Base-by-base conservation (phyloP, 1,140 invertebrate genomes). In the Oryctes rhinoceros region DNA sequence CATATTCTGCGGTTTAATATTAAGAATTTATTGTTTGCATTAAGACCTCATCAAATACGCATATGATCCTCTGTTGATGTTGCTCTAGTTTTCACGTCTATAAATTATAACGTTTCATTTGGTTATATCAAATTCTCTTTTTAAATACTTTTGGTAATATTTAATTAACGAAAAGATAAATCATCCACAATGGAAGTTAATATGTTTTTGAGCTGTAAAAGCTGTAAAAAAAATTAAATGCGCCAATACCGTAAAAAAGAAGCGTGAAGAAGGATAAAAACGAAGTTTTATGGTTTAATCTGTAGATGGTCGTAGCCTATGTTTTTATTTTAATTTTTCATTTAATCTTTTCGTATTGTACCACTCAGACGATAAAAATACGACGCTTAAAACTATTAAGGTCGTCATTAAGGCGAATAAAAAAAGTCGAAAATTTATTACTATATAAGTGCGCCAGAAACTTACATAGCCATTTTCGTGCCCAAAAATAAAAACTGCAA, bases 391-490 rank as follows among this genome's bases (percentile, higher is more conserved):
- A 53, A 18, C 49, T 53, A 53, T 18, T 53, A 53, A 13, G 49
- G 11, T 13, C 49, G 18, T 18, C 10, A 67, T 67, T 11, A 18
- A 67, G 1, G 53, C 15, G 24, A 67, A 10, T 67, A 67, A 20
- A 67, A 67, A 67, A 30, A 62, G 1, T 0, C 5, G 20, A 35
- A 35, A 18, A 67, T 67, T 67, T 35, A 30, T 30, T 67, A 35
- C 65, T 67, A 67, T 11, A 67, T 30, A 24, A 67, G 65, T 67
- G 65, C 49, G 49, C 49, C 49, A 53, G 49, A 53, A 53, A 67
- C 39, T 44, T 35, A 67, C 4, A 24, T 30, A 4, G 53, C 13
- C 1, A 20, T 62, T 62, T 62, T 62, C 53, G 15, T 20, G 15
- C 53, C 53, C 39, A 53, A 53, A 53, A 53, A 53, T 53, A 13